A percentile compares a stretch with the other conserved stretches of the same genome.
Conservation (phyloP, 2,888 invertebrate genomes). For the Aplocera efformata region DNA sequence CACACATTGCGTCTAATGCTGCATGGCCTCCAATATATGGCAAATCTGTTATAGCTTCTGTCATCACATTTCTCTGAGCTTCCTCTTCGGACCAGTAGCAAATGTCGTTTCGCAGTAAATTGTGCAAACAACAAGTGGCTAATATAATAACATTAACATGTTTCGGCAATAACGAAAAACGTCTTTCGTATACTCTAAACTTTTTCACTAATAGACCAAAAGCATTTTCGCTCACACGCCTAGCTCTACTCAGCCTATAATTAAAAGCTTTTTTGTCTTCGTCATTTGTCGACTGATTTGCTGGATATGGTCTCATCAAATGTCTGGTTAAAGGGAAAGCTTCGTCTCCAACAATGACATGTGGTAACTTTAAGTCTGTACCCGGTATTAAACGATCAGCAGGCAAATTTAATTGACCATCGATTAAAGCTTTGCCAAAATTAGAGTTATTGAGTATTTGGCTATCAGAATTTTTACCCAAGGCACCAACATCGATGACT, state of each 20-base stretch:
- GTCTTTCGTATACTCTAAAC: no score
- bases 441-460: conserved; percentile 20
- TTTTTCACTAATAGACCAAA: conserved; percentile 3
- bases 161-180: no score
- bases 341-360: conserved; percentile 15
- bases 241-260: neutral
- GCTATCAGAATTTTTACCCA: conserved; percentile 16
- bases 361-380: conserved; percentile 8
- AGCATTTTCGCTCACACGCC: neutral
- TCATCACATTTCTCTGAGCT: no score
- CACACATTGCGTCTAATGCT: no score
- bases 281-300: neutral
- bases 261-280: neutral
- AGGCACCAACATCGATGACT: conserved; percentile 21
- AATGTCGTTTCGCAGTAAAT: no score
- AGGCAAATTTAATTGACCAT: conserved; percentile 18
- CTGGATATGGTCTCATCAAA: conserved; percentile 8
- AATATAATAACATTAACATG: no score
- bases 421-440: conserved; percentile 19
- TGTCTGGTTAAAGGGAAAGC: conserved; percentile 15
- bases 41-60: no score
- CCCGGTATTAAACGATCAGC: conserved; percentile 23
- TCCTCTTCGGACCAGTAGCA: no score
- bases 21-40: no score
- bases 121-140: no score